These are phyloP conservation scores for Sinhomidia bicolor DNA, from an alignment of 2,888 invertebrate genomes.

Conservation along the genomic window DNA sequence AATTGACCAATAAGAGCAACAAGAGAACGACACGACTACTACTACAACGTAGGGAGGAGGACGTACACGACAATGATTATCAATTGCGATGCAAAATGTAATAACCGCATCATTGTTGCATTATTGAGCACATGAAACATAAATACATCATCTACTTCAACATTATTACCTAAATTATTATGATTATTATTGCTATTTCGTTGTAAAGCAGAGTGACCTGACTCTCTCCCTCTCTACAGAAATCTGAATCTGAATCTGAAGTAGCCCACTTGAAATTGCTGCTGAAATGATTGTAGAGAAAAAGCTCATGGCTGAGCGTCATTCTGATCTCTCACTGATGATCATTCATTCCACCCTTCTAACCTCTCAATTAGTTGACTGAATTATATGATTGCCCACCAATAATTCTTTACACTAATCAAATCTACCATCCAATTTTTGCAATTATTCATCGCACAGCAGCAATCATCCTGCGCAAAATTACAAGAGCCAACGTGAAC, in stretches of 20 bases:
- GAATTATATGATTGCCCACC: slow-evolving; percentile 68
- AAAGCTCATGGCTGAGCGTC: slow-evolving; percentile 53
- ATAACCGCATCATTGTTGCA: too few relatives aligned
- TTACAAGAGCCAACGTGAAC: slow-evolving; percentile 55
- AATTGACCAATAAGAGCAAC: not conserved
- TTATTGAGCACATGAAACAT: slow-evolving; percentile 5
- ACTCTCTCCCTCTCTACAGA: not conserved
- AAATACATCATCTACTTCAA: too few relatives aligned
- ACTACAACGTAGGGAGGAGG: not conserved
- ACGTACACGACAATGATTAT: slow-evolving; percentile 25
- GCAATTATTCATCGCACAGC: slow-evolving; percentile 52
- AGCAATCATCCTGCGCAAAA: slow-evolving; percentile 53
- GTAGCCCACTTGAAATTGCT: slow-evolving; percentile 17
- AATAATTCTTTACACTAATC: slow-evolving; percentile 61
- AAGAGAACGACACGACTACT: slow-evolving; percentile 1
- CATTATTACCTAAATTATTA: too few relatives aligned
- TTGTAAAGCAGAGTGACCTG: not conserved
- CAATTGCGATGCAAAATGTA: not conserved
- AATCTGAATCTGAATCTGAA: slow-evolving; percentile 10
- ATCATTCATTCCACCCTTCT: not conserved
- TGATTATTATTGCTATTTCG: not conserved
- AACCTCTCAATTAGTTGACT: slow-evolving; percentile 58
- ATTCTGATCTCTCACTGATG: slow-evolving; percentile 24
- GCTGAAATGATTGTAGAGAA: slow-evolving; percentile 22
- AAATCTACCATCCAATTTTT: slow-evolving; percentile 58